Evolutionary conservation across 2,113 vertebrate species (phyloP).

Genomic region (Megatriorchis doriae): DNA sequence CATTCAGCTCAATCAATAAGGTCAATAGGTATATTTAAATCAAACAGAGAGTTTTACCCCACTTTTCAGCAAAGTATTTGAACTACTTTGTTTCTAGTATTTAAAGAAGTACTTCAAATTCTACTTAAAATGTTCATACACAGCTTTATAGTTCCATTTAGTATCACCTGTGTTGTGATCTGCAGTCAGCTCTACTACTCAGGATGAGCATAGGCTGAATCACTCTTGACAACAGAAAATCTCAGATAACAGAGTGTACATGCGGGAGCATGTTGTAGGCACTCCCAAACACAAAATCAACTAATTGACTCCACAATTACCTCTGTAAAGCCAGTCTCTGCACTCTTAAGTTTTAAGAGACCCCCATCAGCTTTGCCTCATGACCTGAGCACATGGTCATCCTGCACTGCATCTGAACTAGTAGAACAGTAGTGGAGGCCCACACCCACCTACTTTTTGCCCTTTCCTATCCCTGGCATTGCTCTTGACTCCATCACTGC

Average conservation of each 20-base stretch:
- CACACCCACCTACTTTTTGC: not conserved
- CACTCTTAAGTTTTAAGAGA: not conserved
- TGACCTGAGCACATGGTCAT: not conserved
- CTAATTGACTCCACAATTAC: not conserved
- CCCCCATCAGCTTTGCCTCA: not conserved
- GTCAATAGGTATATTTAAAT: not conserved
- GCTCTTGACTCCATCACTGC: not conserved
- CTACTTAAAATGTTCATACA: not conserved
- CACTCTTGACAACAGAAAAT: not conserved
- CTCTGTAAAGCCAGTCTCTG: not conserved
- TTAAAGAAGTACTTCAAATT: not conserved
- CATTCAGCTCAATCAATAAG: not conserved
- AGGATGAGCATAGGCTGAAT: not conserved
- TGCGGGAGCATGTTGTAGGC: not conserved
- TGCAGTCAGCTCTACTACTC: not conserved
- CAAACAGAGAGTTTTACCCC: not conserved
- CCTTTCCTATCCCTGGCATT: not conserved
- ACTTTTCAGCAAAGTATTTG: not conserved
- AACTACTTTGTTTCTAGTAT: not conserved
- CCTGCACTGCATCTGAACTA: not conserved
- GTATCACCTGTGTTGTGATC: not conserved
- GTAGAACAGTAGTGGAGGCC: accelerated
- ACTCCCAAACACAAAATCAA: not conserved
- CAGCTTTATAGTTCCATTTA: not conserved
- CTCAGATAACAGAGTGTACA: accelerated